A percentile compares a stretch with the other conserved stretches of the same genome.
These are phyloP conservation scores for Tortricodes alternella DNA, from an alignment of 2,888 invertebrate genomes.

Conservation along the genomic window DNA sequence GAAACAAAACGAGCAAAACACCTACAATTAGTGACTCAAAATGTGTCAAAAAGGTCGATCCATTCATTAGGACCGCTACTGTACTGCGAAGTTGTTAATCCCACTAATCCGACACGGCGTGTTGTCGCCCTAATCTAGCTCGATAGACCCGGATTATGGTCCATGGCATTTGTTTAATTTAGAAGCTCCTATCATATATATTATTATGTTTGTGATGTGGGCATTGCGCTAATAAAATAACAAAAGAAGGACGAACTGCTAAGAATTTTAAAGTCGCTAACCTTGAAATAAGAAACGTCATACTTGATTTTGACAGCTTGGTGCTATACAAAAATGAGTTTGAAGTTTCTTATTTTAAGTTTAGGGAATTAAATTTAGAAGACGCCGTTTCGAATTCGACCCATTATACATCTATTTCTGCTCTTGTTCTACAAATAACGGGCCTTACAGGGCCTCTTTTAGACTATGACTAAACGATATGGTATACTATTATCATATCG, in stretches of 20 bases:
- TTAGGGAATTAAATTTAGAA: too few relatives aligned
- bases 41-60: slow-evolving; percentile 15
- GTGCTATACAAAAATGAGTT: too few relatives aligned
- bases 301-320: too few relatives aligned
- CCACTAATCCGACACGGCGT: slow-evolving; percentile 44
- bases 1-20: slow-evolving; percentile 3
- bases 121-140: slow-evolving; percentile 41
- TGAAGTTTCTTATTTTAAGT: too few relatives aligned
- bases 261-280: too few relatives aligned
- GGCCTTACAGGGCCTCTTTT: too few relatives aligned
- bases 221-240: background rate
- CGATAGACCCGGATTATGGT: slow-evolving; percentile 5
- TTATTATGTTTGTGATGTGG: background rate
- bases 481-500: too few relatives aligned
- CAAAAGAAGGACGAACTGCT: background rate
- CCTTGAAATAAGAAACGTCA: too few relatives aligned
- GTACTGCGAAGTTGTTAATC: slow-evolving; percentile 44
- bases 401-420: too few relatives aligned
- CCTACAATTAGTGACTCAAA: slow-evolving; percentile 4
- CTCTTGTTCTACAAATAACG: too few relatives aligned
- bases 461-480: too few relatives aligned
- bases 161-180: slow-evolving; percentile 16
- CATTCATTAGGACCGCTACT: slow-evolving; percentile 23
- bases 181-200: background rate
- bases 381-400: too few relatives aligned